Conservation (phyloP, 2,888 invertebrate species). For the Psylliodes chrysocephalus region DNA sequence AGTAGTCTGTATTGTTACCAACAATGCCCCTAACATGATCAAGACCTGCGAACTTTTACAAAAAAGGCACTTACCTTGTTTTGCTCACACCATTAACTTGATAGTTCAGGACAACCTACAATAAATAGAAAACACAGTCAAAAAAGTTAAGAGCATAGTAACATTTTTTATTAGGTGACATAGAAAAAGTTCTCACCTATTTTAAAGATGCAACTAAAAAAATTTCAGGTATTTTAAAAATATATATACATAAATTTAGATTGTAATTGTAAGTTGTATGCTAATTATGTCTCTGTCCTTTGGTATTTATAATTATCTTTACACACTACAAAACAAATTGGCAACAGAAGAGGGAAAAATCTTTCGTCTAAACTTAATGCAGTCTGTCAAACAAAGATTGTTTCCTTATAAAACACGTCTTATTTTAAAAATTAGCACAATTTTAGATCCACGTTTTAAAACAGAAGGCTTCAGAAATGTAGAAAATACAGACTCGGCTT, state of each 20-base stretch:
- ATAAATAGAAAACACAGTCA: too few species aligned
- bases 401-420: too few species aligned
- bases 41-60: too few species aligned
- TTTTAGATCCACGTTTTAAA: constrained; percentile 9
- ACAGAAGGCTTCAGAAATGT: constrained; percentile 9
- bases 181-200: too few species aligned
- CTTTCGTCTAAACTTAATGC: too few species aligned
- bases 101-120: too few species aligned
- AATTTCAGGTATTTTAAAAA: constrained; percentile 29
- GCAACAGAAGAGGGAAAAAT: too few species aligned
- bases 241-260: too few species aligned
- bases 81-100: too few species aligned
- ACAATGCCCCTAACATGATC: neutral
- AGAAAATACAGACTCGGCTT: neutral
- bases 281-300: constrained; percentile 1
- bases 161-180: constrained; percentile 15
- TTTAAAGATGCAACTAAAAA: constrained; percentile 39
- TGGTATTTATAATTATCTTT: constrained; percentile 28
- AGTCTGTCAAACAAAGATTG: neutral
- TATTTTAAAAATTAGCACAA: constrained; percentile 3
- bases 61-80: too few species aligned
- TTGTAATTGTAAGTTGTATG: too few species aligned
- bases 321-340: constrained; percentile 30
- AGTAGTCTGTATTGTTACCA: neutral
- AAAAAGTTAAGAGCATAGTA: too few species aligned